Evolutionary conservation across 2,888 invertebrate species (phyloP).

Genomic region (Rhynchonema sp.): DNA sequence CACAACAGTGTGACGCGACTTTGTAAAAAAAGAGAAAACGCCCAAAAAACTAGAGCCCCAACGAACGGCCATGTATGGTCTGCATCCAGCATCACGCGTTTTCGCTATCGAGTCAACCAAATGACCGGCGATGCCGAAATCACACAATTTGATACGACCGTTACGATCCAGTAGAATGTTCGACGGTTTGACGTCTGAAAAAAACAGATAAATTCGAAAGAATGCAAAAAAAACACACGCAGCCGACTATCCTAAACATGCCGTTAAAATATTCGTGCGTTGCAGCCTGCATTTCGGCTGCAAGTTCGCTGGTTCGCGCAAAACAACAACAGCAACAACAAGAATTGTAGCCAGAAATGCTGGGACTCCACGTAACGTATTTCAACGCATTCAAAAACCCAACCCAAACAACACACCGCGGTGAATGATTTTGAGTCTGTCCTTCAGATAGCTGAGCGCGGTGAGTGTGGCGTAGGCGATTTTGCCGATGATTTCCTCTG

Average conservation of each 20-base stretch:
- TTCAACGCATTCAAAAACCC: too few relatives aligned
- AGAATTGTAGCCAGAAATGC: neutral
- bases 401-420: slow-evolving; percentile 38
- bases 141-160: slow-evolving; percentile 91
- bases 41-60: too few relatives aligned
- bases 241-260: too few relatives aligned
- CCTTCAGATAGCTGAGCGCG: slow-evolving; percentile 91
- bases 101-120: slow-evolving; percentile 95
- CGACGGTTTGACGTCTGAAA: slow-evolving; percentile 80
- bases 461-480: slow-evolving; percentile 82
- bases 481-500: slow-evolving; percentile 82
- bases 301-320: too few relatives aligned
- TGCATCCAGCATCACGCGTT: slow-evolving; percentile 89
- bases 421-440: slow-evolving; percentile 87
- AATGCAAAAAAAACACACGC: slow-evolving; percentile 1
- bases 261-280: neutral
- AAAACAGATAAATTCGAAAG: neutral
- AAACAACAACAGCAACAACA: too few relatives aligned
- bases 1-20: too few relatives aligned
- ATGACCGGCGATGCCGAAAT: slow-evolving; percentile 97
- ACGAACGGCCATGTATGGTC: slow-evolving; percentile 76
- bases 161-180: slow-evolving; percentile 83
- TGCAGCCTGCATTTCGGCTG: too few relatives aligned
- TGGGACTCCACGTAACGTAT: too few relatives aligned
- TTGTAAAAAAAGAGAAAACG: too few relatives aligned